Percentiles rank a stretch among this genome's conserved stretches.
Evolutionary conservation across 2,113 vertebrate genomes (phyloP).

Genomic region (Silurus meridionalis): DNA sequence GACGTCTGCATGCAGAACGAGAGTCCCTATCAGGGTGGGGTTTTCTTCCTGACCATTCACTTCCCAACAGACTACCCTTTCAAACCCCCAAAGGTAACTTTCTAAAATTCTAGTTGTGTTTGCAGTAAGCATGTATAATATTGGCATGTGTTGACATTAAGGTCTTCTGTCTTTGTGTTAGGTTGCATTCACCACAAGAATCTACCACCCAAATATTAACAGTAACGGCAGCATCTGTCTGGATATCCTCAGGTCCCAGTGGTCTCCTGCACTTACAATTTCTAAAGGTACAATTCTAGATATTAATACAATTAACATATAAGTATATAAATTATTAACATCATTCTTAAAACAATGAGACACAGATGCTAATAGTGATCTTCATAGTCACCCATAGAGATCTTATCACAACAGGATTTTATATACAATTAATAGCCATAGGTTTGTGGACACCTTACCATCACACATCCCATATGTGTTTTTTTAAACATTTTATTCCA

Average conservation of each 20-base stretch:
- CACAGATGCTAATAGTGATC: not conserved
- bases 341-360: not conserved
- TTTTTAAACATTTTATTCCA: not conserved
- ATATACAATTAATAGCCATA: not conserved
- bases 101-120: not conserved
- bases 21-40: constrained; percentile 80
- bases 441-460: not conserved
- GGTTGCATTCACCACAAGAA: constrained; percentile 79
- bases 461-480: not conserved
- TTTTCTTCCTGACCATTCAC: constrained; percentile 81
- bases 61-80: constrained; percentile 82
- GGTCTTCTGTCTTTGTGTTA: constrained; percentile 42
- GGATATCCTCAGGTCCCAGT: constrained; percentile 80
- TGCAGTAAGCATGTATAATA: not conserved
- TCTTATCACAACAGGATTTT: not conserved
- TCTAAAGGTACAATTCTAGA: constrained; percentile 72
- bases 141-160: not conserved
- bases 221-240: constrained; percentile 83
- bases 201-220: constrained; percentile 82
- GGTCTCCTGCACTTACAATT: constrained; percentile 80
- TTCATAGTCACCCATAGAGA: no score
- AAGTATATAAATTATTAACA: not conserved
- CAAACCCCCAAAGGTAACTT: constrained; percentile 78
- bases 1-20: constrained; percentile 64
- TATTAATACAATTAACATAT: not conserved